Evolutionary conservation across 2,888 invertebrate species (phyloP).

Genomic region (Agrilus mali): DNA sequence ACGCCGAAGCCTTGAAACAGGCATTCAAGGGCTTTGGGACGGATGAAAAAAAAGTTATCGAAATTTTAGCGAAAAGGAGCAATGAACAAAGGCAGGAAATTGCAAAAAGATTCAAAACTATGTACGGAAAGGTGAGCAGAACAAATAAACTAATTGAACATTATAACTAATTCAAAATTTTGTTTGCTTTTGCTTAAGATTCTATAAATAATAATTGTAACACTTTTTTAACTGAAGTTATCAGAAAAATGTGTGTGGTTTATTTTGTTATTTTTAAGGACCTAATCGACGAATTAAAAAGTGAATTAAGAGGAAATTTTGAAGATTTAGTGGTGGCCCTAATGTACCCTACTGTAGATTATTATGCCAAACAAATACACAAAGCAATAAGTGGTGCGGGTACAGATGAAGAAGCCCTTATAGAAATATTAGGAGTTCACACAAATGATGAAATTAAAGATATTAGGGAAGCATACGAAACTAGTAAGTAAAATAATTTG

Average conservation of each 20-base stretch:
- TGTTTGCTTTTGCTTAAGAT: no score
- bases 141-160: no score
- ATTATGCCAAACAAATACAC: slow-evolving; percentile 68
- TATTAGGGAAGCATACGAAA: slow-evolving; percentile 64
- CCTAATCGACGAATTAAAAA: slow-evolving; percentile 69
- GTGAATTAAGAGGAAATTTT: slow-evolving; percentile 80
- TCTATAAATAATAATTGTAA: background rate
- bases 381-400: slow-evolving; percentile 73
- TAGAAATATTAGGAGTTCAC: slow-evolving; percentile 77
- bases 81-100: slow-evolving; percentile 55
- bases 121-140: slow-evolving; percentile 51
- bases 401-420: slow-evolving; percentile 68
- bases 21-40: slow-evolving; percentile 35
- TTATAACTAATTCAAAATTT: background rate
- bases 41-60: slow-evolving; percentile 53
- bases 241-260: background rate
- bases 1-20: slow-evolving; percentile 26
- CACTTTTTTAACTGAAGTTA: background rate
- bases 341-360: slow-evolving; percentile 72
- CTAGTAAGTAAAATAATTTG: slow-evolving; percentile 42
- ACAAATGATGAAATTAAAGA: slow-evolving; percentile 71
- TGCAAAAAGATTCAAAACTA: slow-evolving; percentile 41
- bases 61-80: slow-evolving; percentile 48
- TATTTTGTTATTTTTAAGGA: slow-evolving; percentile 36
- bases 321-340: slow-evolving; percentile 71